These are phyloP conservation scores for Pitangus sulphuratus DNA, from an alignment of 2,797 vertebrate genomes.

Conservation along the genomic window DNA sequence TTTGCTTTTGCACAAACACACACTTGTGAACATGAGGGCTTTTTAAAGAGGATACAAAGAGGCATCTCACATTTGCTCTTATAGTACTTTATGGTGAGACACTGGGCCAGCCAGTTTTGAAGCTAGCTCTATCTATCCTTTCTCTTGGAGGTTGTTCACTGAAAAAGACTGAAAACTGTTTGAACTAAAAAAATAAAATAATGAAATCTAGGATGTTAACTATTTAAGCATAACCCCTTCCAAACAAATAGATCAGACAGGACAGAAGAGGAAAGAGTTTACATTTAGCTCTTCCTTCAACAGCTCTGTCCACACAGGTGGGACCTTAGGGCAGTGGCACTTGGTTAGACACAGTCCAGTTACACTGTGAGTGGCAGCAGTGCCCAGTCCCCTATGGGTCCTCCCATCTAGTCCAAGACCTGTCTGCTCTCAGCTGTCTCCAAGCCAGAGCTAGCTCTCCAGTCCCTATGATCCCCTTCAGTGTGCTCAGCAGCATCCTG, in stretches of 20 bases:
- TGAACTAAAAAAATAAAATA: background rate
- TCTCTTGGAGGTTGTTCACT: background rate
- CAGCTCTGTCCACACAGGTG: background rate
- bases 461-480: background rate
- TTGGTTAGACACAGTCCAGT: background rate
- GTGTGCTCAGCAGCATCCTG: rapidly evolving
- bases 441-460: background rate
- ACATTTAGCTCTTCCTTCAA: background rate
- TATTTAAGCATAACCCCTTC: background rate
- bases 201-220: background rate
- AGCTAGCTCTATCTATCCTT: background rate
- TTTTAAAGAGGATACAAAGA: background rate
- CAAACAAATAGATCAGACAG: background rate
- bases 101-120: background rate
- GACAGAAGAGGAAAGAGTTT: background rate
- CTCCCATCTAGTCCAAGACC: background rate
- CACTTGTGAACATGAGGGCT: background rate
- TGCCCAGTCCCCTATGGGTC: too few relatives aligned
- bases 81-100: background rate
- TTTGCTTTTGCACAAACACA: background rate
- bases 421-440: background rate
- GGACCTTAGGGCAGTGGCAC: rapidly evolving
- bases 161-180: background rate
- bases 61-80: background rate
- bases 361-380: background rate